Conservation (phyloP, 1,140 invertebrate species). For the Limonius californicus region DNA sequence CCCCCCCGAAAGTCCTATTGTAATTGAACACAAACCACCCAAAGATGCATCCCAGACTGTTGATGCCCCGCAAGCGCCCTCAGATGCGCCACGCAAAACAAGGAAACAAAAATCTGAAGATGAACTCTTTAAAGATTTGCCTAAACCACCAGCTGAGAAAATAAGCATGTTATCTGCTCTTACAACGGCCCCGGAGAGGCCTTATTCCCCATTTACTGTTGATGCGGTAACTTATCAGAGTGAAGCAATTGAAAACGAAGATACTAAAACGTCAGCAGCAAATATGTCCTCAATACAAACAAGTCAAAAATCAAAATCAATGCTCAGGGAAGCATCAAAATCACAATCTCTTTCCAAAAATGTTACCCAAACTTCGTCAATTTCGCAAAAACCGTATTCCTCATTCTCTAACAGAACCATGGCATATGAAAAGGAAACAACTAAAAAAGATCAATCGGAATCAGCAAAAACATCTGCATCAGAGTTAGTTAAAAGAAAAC, state of each 20-base stretch:
- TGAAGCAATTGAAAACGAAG: background rate
- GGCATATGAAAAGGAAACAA: background rate
- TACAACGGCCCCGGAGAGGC: constrained; percentile 48
- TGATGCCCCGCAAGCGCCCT: background rate
- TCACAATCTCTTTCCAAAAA: too few species aligned
- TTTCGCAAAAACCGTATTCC: background rate
- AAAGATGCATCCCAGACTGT: constrained; percentile 43
- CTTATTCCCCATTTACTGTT: constrained; percentile 35
- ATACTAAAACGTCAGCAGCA: background rate
- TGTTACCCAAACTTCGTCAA: too few species aligned
- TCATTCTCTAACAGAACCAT: background rate
- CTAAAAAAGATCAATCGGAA: background rate
- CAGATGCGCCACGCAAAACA: constrained; percentile 39
- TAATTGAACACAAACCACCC: constrained; percentile 40
- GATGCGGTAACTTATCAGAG: background rate
- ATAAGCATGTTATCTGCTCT: constrained; percentile 49
- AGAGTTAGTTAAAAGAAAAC: background rate
- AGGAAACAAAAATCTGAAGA: constrained; percentile 36
- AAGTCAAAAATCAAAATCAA: background rate
- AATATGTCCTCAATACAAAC: background rate
- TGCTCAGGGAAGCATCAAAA: background rate
- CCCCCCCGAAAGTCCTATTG: constrained; percentile 55
- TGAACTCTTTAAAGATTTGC: constrained; percentile 46
- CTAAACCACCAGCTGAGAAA: constrained; percentile 45
- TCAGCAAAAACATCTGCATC: background rate